Percentiles rank a stretch among this genome's conserved stretches.
phyloP scores from a whole-genome alignment of 2,888 invertebrate species.

The Protophormia terraenovae region DNA sequence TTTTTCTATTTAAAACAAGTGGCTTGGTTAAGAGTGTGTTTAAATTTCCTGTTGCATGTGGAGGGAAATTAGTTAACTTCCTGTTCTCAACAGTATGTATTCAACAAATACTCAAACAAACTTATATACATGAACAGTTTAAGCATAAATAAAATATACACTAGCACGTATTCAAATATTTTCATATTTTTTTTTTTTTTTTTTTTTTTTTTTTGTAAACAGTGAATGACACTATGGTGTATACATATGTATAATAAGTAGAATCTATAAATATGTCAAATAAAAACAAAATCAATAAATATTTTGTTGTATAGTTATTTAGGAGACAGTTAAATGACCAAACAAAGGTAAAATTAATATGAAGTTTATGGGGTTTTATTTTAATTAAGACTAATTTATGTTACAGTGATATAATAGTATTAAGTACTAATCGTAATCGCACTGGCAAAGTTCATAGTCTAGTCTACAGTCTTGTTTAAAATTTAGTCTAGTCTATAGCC shows the following conservation, averaged over 20 bases:
- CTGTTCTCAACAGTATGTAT: conserved; percentile 1
- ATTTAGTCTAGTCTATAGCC: no score
- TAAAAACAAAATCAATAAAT: neutral
- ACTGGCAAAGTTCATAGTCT: no score
- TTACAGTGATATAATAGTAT: no score
- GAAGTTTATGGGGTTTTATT: neutral
- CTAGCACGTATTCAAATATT: neutral
- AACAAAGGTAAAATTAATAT: neutral
- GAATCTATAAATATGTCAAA: neutral
- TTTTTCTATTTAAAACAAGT: neutral
- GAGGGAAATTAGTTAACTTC: conserved; percentile 47
- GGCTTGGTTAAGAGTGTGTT: neutral
- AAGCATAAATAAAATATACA: no score
- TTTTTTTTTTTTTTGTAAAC: neutral
- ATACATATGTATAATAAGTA: neutral
- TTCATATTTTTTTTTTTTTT: neutral
- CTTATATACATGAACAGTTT: neutral
- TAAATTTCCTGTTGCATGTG: conserved; percentile 52
- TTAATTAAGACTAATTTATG: neutral
- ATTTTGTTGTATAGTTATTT: neutral
- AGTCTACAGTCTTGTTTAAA: no score
- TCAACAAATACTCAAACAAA: neutral
- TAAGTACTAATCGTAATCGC: no score
- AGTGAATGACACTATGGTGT: neutral
- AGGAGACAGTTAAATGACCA: neutral